Percentiles rank a stretch among this genome's conserved stretches.
phyloP scores from a whole-genome alignment of 2,888 invertebrate species.

The Amiota communis region DNA sequence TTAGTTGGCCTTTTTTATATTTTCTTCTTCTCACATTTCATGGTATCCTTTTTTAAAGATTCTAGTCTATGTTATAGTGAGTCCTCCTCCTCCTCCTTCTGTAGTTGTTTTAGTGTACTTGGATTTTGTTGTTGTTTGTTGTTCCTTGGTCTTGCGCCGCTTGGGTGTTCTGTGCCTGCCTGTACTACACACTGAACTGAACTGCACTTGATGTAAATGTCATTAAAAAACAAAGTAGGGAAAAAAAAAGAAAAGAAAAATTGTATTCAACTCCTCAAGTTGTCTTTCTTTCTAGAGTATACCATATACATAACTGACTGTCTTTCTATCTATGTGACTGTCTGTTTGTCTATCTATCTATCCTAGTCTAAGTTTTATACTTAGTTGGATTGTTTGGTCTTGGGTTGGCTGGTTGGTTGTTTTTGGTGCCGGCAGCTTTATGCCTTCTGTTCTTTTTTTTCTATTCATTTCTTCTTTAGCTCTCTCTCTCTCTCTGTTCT shows the following conservation, averaged over 20 bases:
- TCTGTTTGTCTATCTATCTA: slow-evolving; percentile 32
- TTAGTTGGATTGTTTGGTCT: background rate
- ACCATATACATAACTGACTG: no score
- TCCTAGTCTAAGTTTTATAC: no score
- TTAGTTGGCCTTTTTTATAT: slow-evolving; percentile 27
- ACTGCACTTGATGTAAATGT: slow-evolving; percentile 27
- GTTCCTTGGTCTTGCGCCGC: background rate
- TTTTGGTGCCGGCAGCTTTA: slow-evolving; percentile 8
- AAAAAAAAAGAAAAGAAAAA: background rate
- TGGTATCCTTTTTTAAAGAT: background rate
- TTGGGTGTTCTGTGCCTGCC: slow-evolving; percentile 1
- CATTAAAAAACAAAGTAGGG: slow-evolving; percentile 3
- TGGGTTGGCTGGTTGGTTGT: slow-evolving; percentile 25
- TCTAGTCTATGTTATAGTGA: background rate
- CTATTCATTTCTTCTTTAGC: background rate
- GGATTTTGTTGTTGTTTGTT: background rate
- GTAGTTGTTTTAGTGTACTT: background rate
- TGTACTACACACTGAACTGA: background rate
- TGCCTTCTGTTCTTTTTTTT: slow-evolving; percentile 24
- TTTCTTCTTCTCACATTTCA: background rate
- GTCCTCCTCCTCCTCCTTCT: background rate
- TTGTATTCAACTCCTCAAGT: slow-evolving; percentile 1
- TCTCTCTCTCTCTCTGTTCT: slow-evolving; percentile 39
- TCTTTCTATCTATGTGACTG: slow-evolving; percentile 30
- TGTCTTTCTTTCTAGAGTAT: background rate